These are phyloP conservation scores for Porites lobata DNA, from an alignment of 92 coral and sea anemone genomes.

Conservation along the genomic window DNA sequence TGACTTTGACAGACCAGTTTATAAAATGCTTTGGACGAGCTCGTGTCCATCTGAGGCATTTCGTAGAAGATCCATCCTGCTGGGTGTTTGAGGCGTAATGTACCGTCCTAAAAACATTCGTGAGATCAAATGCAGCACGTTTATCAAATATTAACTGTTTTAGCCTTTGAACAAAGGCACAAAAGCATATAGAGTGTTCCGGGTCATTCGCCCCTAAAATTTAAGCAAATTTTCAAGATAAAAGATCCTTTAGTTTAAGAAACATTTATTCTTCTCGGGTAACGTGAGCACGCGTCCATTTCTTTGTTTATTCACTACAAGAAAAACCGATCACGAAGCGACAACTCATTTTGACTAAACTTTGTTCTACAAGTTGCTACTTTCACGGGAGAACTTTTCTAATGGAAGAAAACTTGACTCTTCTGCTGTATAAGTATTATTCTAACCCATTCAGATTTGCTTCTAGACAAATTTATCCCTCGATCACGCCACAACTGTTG, in stretches of 20 bases:
- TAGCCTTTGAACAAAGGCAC: conserved; percentile 57
- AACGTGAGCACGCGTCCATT: conserved; percentile 38
- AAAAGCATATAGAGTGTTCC: conserved; percentile 43
- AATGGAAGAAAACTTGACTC: background rate
- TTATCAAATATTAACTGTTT: conserved; percentile 54
- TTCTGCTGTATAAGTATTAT: no score
- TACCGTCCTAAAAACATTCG: conserved; percentile 8
- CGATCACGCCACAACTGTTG: no score
- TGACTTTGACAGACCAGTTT: conserved; percentile 28
- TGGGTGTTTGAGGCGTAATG: background rate
- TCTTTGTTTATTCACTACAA: conserved; percentile 2
- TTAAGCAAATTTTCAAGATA: conserved; percentile 50
- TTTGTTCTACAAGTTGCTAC: conserved; percentile 6
- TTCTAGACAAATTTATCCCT: no score
- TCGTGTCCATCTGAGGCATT: conserved; percentile 8
- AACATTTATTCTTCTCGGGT: conserved; percentile 32
- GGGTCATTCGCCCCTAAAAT: conserved; percentile 70
- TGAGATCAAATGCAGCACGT: conserved; percentile 54
- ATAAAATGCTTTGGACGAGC: background rate
- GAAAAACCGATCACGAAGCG: conserved; percentile 6
- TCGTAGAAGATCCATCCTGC: background rate
- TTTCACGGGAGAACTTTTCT: background rate
- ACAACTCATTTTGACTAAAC: conserved; percentile 30
- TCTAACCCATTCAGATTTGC: no score
- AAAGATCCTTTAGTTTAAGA: conserved; percentile 23